Percentiles rank a stretch among this genome's conserved stretches.
Evolutionary conservation across 30 jellyfish, hydroid and myxozoan species (phyloP).

Genomic region (Hydractinia echinata): DNA sequence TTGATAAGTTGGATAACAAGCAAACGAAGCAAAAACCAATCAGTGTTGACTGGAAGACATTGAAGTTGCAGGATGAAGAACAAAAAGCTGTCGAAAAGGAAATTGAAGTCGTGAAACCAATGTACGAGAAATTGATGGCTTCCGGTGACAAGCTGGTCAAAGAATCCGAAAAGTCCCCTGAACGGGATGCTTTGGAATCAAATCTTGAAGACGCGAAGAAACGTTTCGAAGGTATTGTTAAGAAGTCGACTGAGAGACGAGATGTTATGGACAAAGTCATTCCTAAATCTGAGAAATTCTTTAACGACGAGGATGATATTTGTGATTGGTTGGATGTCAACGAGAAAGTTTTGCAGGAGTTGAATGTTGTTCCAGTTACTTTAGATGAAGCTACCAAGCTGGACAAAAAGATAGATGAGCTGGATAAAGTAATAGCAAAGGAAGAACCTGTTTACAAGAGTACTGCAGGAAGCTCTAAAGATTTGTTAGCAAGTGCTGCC

Average conservation of each 20-base stretch:
- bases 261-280: constrained; percentile 44
- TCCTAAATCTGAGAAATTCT: constrained; percentile 51
- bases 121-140: constrained; percentile 44
- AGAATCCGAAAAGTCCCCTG: constrained; percentile 31
- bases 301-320: constrained; percentile 39
- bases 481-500: constrained; percentile 43
- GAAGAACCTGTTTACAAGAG: constrained; percentile 54
- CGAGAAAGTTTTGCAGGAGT: constrained; percentile 38
- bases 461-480: constrained; percentile 27
- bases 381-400: constrained; percentile 24
- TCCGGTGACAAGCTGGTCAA: constrained; percentile 46
- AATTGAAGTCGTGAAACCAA: constrained; percentile 38
- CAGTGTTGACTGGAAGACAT: constrained; percentile 64
- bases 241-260: constrained; percentile 37
- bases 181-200: constrained; percentile 41
- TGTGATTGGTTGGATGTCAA: constrained; percentile 47
- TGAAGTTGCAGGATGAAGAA: constrained; percentile 57
- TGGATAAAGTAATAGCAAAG: constrained; percentile 39
- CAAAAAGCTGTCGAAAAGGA: constrained; percentile 72
- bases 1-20: constrained; percentile 48
- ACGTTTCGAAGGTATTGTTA: constrained; percentile 37
- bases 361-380: constrained; percentile 41
- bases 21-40: constrained; percentile 45
- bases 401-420: constrained; percentile 32
- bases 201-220: constrained; percentile 40